Evolutionary conservation across 2,797 vertebrate genomes (phyloP), one percentile per base, ranked within the genome.

Genomic region (Silurus lanzhouensis): DNA sequence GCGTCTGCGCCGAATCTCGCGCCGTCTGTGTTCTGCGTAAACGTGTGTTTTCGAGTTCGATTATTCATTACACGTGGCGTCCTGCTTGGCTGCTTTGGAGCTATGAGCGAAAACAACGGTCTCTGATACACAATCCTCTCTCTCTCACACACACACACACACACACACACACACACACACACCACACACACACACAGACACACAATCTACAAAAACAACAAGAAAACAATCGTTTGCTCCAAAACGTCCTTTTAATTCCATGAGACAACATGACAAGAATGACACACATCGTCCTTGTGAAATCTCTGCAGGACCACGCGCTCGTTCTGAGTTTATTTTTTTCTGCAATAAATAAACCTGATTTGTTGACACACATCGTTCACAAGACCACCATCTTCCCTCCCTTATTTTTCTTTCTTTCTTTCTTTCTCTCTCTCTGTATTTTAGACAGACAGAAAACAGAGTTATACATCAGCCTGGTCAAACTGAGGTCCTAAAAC

Each of bases 61-160:
- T 90, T 88, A 91, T 91, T 68, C 91, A 90, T 83, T 89, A 90
- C 89, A 85, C 58, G 22, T 61, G 90, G 77, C 80, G 82, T 92
- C 83, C 90, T 58, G 87, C 88, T 75, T 57, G 82, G 2, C 58
- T 61, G 89, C 67, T 55, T 88, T 74, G 63, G 85, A 87, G 85
- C 83, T 88, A 87, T 70, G 84, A 25, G 81, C 84, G 90, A 91
- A 88, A 83, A 87, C 87, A 89, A 20, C 84, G 84, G 20, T 44
- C 27, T 78, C 85, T 55, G 38, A 76, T 10, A 57, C 12, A 27
- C n/a, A 57, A 25, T 6, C 48, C 6, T 52, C 48, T 52, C 2
- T 52, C 48, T 52, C 48, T 1, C 48, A 10, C 48, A 52, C 48
- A 52, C 48, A 52, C 48, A 52, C 48, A 52, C 48, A 52, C 48